Base-by-base conservation (phyloP, 2,113 vertebrate genomes). In the Oryzias woworae region DNA sequence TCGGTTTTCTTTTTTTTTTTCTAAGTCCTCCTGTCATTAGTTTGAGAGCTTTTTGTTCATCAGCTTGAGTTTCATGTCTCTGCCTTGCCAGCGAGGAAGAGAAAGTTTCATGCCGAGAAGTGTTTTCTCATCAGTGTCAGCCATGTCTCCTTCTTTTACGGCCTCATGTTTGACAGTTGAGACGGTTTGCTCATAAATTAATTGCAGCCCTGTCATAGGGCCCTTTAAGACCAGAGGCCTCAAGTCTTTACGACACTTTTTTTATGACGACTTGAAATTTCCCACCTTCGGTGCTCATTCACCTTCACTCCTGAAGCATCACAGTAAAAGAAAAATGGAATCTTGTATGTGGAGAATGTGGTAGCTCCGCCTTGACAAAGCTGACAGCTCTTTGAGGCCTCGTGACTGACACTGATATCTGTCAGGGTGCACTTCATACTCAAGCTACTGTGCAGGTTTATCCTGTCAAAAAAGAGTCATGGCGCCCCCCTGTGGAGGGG, bases 401-500 rank as follows among this genome's bases (percentile, higher is more conserved):
- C 64, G 17, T 45, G 66, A 24, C 59, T 71, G 81, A 77, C 77
- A 85, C 62, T 47, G 77, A 79, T 82, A 82, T 61, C 53, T 79
- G 77, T 81, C 79, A 82, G 42, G 44, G 22, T 57, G 45, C 67
- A 53, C 46, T 56, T 77, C 48, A 20, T 22, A 28, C 18, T 22
- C 61, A 70, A 56, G 62, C 50, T 56, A 15, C 61, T 48, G 55
- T 28, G 22, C 54, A 56, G 8, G n/a, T 50, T 49, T 62, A 17
- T 55, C 23, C 42, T 18, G 16, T 20, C 26, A 52, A 18, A 60
- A 65, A 55, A 81, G 87, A 68, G 65, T 70, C 69, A 79, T 45
- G 76, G 73, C 70, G 69, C 89, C 88, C 80, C 69, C 90, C 71
- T 68, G 90, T 90, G 90, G 87, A 58, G 54, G 62, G 79, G 85